Evolutionary conservation across 2,113 vertebrate genomes (phyloP), one percentile per base, ranked within the genome.

Genomic region (Bungarus multicinctus): DNA sequence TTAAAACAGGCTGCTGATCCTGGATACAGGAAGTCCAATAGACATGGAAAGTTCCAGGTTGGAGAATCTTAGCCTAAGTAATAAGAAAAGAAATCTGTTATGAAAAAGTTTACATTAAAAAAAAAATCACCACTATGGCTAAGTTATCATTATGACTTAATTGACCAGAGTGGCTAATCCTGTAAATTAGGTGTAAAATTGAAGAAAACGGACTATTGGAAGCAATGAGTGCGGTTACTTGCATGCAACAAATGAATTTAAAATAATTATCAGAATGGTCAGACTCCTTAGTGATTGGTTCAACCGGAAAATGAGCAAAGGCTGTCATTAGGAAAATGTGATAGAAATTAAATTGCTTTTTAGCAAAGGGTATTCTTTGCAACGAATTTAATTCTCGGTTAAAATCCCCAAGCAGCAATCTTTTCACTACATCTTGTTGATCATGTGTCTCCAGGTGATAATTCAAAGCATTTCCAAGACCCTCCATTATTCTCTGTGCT

Each of bases 261-360:
- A 53, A 91, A 91, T 64, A 91, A 92, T 86, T 43, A 69, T 92
- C 89, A 20, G 30, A 9, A 60, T 88, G 94, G 18, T 11, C 81
- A 18, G 25, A 4, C 0, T 45, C 3, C 14, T 90, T 39, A 85
- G 8, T 14, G 39, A 57, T 52, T 50, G 94, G 39, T 90, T 91
- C 22, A 12, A 90, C 91, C 88, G 6, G 91, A 92, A 34, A n/a
- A 52, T 91, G 87, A 85, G 54, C 18, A 45, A 54, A 69, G 45
- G 86, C 30, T 47, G 54, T 53, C 69, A 89, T 91, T 89, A 91
- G 43, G 87, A 53, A 89, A 91, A 58, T 89, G 54, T 43, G 87
- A 53, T 89, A 90, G 89, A 74, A 89, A 54, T 91, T 93, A 93
- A 91, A 91, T 93, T 93, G 45, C n/a, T 93, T 93, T 52, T 58